Percentiles rank a stretch among this genome's conserved stretches.
phyloP scores from a whole-genome alignment of 1,140 invertebrate genomes.

The Myzus persicae region DNA sequence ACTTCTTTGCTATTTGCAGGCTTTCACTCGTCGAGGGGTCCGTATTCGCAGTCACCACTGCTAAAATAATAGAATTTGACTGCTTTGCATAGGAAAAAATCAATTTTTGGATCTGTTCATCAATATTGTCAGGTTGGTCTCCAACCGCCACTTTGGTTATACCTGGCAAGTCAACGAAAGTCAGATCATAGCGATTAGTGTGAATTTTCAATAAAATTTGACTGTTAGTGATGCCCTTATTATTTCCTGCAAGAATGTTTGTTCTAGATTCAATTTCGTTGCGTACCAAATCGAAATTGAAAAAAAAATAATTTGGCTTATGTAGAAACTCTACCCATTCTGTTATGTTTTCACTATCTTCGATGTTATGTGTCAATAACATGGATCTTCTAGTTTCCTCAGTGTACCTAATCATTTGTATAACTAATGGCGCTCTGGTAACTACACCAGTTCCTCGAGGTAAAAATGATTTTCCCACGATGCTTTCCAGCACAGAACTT shows the following conservation, averaged over 20 bases:
- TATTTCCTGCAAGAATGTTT: constrained; percentile 73
- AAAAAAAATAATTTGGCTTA: constrained; percentile 73
- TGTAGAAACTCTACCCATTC: constrained; percentile 80
- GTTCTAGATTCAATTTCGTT: constrained; percentile 80
- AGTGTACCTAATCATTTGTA: constrained; percentile 56
- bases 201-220: constrained; percentile 78
- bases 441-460: constrained; percentile 60
- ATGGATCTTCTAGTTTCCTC: neutral
- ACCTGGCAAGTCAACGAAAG: constrained; percentile 93
- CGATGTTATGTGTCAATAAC: constrained; percentile 65
- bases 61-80: constrained; percentile 92
- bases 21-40: constrained; percentile 97
- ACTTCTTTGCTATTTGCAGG: constrained; percentile 92
- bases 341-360: constrained; percentile 72
- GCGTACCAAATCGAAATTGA: constrained; percentile 74
- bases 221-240: constrained; percentile 76
- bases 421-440: constrained; percentile 60
- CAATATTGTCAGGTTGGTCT: constrained; percentile 76
- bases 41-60: constrained; percentile 94
- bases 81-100: constrained; percentile 92
- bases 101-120: constrained; percentile 74
- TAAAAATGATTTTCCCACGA: constrained; percentile 61
- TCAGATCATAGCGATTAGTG: constrained; percentile 86
- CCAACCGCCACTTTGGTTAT: constrained; percentile 95
- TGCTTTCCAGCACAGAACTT: constrained; percentile 62